Conservation (phyloP, 2,797 vertebrate species). For the Rhinella marina region DNA sequence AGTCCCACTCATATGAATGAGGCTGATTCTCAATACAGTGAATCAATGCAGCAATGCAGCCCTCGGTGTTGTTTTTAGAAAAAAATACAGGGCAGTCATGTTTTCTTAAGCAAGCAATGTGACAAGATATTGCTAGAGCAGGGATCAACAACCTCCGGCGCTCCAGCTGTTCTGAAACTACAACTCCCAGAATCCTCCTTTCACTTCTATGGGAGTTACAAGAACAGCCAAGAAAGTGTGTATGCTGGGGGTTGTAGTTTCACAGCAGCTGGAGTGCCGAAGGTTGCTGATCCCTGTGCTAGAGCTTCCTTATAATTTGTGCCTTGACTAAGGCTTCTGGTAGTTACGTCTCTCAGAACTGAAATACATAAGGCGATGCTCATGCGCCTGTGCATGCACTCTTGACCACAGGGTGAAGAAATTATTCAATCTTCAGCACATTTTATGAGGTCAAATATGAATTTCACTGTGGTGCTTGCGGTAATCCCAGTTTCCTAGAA, state of each 20-base stretch:
- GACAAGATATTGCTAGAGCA: too few species aligned
- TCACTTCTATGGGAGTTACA: too few species aligned
- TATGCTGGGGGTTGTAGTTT: too few species aligned
- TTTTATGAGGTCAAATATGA: slow-evolving; percentile 17
- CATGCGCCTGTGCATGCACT: background rate
- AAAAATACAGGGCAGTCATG: background rate
- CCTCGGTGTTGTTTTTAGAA: background rate
- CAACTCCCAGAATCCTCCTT: too few species aligned
- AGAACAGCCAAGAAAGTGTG: too few species aligned
- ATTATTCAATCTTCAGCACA: slow-evolving; percentile 17
- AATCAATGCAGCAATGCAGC: too few species aligned
- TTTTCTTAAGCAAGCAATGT: background rate
- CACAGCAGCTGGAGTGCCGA: too few species aligned
- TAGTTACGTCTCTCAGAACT: background rate
- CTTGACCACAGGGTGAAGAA: slow-evolving; percentile 6
- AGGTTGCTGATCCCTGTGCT: too few species aligned
- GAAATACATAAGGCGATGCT: background rate
- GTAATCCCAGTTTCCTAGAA: background rate
- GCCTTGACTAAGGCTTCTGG: background rate
- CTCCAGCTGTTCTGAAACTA: too few species aligned
- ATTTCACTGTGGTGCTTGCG: background rate
- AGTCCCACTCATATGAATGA: background rate
- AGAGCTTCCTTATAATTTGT: background rate
- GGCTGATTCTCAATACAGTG: background rate
- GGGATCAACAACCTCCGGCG: too few species aligned